Evolutionary conservation across 2,113 vertebrate species (phyloP).

Genomic region (Antechinus flavipes): DNA sequence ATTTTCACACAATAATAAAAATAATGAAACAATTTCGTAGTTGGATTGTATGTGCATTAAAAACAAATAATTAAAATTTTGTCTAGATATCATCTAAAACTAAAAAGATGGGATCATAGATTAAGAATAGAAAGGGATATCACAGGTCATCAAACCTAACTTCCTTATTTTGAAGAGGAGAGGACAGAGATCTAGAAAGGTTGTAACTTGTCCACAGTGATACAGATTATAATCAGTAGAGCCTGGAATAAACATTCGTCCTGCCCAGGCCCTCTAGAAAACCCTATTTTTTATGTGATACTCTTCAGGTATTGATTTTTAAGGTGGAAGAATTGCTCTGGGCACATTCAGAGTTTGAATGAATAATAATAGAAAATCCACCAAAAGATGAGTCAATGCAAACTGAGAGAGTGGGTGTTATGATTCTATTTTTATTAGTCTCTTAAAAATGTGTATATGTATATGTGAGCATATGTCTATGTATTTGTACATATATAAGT

Average conservation of each 20-base stretch:
- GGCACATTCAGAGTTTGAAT: background rate
- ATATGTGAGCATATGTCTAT: no score
- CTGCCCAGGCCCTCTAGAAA: background rate
- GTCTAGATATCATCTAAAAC: background rate
- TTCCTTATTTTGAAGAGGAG: background rate
- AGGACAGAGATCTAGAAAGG: background rate
- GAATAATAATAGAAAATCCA: background rate
- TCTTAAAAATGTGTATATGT: background rate
- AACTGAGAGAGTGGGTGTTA: background rate
- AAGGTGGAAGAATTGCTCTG: background rate
- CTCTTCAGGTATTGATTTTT: background rate
- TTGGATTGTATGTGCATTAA: conserved; percentile 23
- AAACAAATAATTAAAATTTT: conserved; percentile 14
- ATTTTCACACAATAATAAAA: conserved; percentile 16
- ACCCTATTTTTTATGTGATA: background rate
- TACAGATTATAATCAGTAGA: background rate
- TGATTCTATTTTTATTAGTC: conserved; percentile 1
- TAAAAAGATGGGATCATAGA: conserved; percentile 27
- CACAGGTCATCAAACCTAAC: background rate
- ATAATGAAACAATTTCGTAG: conserved; percentile 11
- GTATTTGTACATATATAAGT: no score
- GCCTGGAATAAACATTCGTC: background rate
- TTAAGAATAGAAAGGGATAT: background rate
- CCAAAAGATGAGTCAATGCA: background rate
- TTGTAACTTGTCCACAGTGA: background rate